Evolutionary conservation across 2,888 invertebrate species (phyloP).

Genomic region (Agrotis puta): DNA sequence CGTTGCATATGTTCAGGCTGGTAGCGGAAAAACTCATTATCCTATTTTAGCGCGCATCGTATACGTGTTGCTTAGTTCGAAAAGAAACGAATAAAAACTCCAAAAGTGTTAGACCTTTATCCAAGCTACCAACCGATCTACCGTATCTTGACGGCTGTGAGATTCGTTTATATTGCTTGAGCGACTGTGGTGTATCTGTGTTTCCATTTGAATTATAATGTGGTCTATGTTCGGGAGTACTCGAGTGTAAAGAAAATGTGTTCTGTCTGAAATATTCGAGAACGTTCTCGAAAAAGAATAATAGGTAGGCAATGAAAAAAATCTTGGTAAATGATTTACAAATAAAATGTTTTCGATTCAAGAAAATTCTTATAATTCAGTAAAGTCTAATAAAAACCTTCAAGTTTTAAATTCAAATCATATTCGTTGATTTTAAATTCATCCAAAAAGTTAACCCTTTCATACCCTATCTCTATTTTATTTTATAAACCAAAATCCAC

Average conservation of each 20-base stretch:
- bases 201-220: conserved; percentile 51
- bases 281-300: conserved; percentile 5
- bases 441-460: neutral
- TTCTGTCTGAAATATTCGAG: conserved; percentile 15
- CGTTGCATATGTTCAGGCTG: too few relatives aligned
- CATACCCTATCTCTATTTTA: conserved; percentile 8
- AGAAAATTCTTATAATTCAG: neutral
- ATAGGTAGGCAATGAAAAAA: neutral
- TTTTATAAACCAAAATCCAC: conserved; percentile 18
- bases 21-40: too few relatives aligned
- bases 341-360: too few relatives aligned
- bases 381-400: neutral
- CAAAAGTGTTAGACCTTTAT: neutral
- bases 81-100: too few relatives aligned
- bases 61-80: too few relatives aligned
- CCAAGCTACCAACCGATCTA: conserved; percentile 16
- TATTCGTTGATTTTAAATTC: neutral
- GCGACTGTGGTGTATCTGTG: conserved; percentile 33
- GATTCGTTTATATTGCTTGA: conserved; percentile 35
- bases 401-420: neutral
- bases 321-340: too few relatives aligned
- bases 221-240: conserved; percentile 15
- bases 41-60: too few relatives aligned
- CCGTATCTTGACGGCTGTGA: conserved; percentile 17
- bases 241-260: conserved; percentile 27